phyloP scores from a whole-genome alignment of 2,888 invertebrate species.

The Pomacea canaliculata region DNA sequence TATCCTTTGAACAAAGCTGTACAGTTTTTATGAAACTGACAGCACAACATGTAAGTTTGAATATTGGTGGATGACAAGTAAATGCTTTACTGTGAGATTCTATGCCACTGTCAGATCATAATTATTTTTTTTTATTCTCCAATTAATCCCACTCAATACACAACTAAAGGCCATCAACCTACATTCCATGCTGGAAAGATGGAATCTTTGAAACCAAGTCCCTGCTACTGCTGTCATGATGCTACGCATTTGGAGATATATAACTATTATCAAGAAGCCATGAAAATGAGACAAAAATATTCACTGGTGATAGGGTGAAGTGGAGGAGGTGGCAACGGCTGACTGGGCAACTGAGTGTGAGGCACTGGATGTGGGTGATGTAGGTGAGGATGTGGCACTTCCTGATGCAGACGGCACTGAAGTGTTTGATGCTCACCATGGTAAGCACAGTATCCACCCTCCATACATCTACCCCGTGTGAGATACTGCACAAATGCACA shows the following conservation, averaged over 20 bases:
- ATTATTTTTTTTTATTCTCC: not conserved
- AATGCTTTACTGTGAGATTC: too few relatives aligned
- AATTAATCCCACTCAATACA: not conserved
- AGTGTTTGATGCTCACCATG: constrained; percentile 1
- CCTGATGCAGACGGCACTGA: constrained; percentile 8
- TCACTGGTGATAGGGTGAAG: constrained; percentile 5
- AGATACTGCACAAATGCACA: constrained; percentile 8
- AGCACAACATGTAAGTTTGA: too few relatives aligned
- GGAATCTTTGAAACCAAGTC: too few relatives aligned
- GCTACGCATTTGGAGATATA: too few relatives aligned
- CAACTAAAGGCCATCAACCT: not conserved
- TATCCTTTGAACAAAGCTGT: too few relatives aligned
- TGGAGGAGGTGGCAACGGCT: constrained; percentile 4
- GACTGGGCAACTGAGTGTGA: not conserved
- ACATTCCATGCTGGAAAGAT: too few relatives aligned
- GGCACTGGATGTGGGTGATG: constrained; percentile 3
- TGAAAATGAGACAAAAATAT: not conserved
- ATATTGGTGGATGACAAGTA: too few relatives aligned
- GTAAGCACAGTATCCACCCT: not conserved
- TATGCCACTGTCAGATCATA: too few relatives aligned
- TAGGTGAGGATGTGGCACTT: constrained; percentile 11
- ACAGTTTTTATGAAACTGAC: too few relatives aligned
- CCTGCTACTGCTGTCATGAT: too few relatives aligned
- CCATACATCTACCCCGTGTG: not conserved
- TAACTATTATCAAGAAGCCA: too few relatives aligned